Evolutionary conservation across 1,140 invertebrate species (phyloP), one percentile per base, ranked within the genome.

Genomic region (Trichonephila clavata): DNA sequence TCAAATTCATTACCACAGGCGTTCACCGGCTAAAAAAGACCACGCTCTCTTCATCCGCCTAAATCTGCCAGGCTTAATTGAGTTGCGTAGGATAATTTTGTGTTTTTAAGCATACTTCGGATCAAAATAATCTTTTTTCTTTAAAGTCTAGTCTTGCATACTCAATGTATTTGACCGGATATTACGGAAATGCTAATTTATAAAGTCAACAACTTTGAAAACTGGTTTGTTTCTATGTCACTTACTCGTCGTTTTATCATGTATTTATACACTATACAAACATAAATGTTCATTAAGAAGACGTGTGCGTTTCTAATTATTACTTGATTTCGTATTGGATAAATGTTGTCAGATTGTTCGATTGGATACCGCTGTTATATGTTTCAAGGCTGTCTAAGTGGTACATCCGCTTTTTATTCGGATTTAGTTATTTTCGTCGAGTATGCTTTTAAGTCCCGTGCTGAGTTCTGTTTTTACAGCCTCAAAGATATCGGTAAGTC

Each of bases 151-250:
- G 71, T 77, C 68, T 77, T 77, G 68, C 71, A 77, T 77, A 39
- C 27, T 20, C 32, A 77, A 77, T 77, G 71, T 77, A 39, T 39
- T 77, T 77, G 71, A 77, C 71, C 71, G 71, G 71, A 77, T 77
- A 77, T 77, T 77, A 77, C 71, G 71, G 71, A 77, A 77, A 77
- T 77, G 71, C 18, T 77, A 77, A 77, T 77, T 77, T 77, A 77
- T 77, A 32, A 77, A 77, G 71, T 77, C 71, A 77, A 32, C 71
- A 77, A 32, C 71, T 32, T 39, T 27, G 18, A 32, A 77, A 77
- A 77, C 71, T 32, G 71, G 71, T 77, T 77, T 77, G 24, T 77
- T 77, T 32, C 24, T 77, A 32, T 77, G 71, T 77, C 71, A 77
- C 32, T 32, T 20, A 32, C 71, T 77, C 27, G 27, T 32, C 32